Base-by-base conservation (phyloP, 2,797 vertebrate genomes). In the Bradypodion ventrale region DNA sequence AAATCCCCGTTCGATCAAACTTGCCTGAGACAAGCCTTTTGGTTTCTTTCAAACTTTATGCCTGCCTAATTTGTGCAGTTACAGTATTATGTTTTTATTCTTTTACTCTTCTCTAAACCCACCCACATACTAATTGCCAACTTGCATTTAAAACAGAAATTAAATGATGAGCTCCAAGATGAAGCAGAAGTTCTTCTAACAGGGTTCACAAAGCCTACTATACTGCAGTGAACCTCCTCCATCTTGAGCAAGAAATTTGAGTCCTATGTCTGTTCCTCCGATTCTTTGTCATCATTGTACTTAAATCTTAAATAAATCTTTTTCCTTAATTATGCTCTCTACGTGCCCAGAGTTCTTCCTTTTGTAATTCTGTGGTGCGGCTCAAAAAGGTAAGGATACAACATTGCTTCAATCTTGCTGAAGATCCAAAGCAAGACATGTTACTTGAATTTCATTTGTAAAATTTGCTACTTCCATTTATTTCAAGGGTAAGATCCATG, bases 21-120 rank as follows among this genome's bases (percentile, higher is more conserved):
- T 76, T n/a, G 49, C 52, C 3, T 73, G 66, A 88, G 78, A 88
- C 78, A 90, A 89, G 86, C 78, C 0, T 75, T 83, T 89, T 78
- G 44, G 44, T 63, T 89, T 77, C 76, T 84, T 90, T 90, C 63
- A 80, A 73, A 81, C 1, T 27, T 84, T 82, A 56, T 56, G 19
- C 2, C 46, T 32, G 2, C 32, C 35, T 72, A 66, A 80, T 76
- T 87, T 92, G 32, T 69, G 0, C 46, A 27, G 5, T 27, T 62
- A n/a, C n/a, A n/a, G n/a, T n/a, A 40, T n/a, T n/a, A 0, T 1
- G 29, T 0, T 0, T 21, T 0, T 25, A 63, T 13, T 77, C 49
- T 68, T 56, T 77, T 56, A 7, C 72, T 78, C 23, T 65, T 63
- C 79, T 82, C 40, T 25, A 27, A 27, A 74, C 82, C 10, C 66